Percentiles rank a stretch among this genome's conserved stretches.
phyloP scores from a whole-genome alignment of 2,113 vertebrate genomes.

The Seriola quinqueradiata region DNA sequence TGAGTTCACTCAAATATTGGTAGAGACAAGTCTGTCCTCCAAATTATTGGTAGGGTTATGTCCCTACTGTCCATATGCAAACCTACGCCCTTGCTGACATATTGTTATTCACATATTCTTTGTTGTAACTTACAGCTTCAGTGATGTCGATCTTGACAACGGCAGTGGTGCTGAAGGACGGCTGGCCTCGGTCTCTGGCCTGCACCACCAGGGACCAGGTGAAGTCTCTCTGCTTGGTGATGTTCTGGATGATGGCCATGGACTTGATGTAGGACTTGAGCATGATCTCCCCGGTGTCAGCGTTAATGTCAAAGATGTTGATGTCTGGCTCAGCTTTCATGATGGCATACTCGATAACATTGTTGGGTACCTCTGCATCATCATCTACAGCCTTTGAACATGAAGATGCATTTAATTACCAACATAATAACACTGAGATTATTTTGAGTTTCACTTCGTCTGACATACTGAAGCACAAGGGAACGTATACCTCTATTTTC shows the following conservation, averaged over 20 bases:
- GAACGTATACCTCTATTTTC: conserved; percentile 89
- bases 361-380: conserved; percentile 97
- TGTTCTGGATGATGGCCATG: conserved; percentile 94
- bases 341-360: conserved; percentile 97
- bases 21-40: too few species aligned
- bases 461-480: background rate
- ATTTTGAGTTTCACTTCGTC: background rate
- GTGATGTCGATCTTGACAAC: conserved; percentile 96
- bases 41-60: too few species aligned
- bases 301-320: conserved; percentile 95
- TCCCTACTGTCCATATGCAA: too few species aligned
- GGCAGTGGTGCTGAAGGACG: conserved; percentile 95
- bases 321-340: conserved; percentile 93
- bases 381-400: conserved; percentile 90
- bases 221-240: conserved; percentile 89
- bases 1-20: too few species aligned
- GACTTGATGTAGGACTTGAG: conserved; percentile 95
- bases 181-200: conserved; percentile 94
- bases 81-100: background rate
- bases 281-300: conserved; percentile 93
- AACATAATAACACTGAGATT: background rate
- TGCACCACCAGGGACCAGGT: conserved; percentile 96
- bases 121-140: conserved; percentile 89
- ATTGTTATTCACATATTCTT: background rate
- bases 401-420: background rate